A percentile compares a stretch with the other conserved stretches of the same genome.
Evolutionary conservation across 2,888 invertebrate species (phyloP).

Genomic region (Oscheius sp.): DNA sequence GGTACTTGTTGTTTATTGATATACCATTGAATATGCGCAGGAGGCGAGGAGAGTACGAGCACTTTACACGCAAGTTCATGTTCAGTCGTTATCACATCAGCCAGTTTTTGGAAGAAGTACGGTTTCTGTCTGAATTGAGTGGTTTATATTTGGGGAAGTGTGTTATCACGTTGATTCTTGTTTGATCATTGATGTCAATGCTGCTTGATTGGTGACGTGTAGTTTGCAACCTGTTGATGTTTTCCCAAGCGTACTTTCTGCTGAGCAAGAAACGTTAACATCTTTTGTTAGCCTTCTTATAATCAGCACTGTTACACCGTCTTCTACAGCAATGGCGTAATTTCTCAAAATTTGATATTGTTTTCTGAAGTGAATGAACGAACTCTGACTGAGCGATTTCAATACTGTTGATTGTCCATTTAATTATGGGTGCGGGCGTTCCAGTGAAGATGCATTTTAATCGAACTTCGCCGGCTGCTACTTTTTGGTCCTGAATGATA

Average conservation of each 20-base stretch:
- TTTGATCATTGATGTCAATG: conserved; percentile 30
- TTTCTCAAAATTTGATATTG: conserved; percentile 8
- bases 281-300: conserved; percentile 8
- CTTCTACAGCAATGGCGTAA: conserved; percentile 45
- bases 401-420: conserved; percentile 13
- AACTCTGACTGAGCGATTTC: background rate
- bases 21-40: conserved; percentile 19
- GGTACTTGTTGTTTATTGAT: conserved; percentile 12
- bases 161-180: conserved; percentile 16
- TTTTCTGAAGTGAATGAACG: too few species aligned
- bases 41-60: conserved; percentile 7
- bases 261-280: conserved; percentile 15
- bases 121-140: conserved; percentile 31
- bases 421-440: background rate
- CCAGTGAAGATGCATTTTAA: conserved; percentile 33
- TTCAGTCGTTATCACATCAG: conserved; percentile 6
- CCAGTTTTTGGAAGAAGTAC: conserved; percentile 28
- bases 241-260: conserved; percentile 22
- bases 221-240: conserved; percentile 21
- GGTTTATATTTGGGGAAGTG: too few species aligned
- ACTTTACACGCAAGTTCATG: conserved; percentile 9
- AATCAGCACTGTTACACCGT: conserved; percentile 39
- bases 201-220: conserved; percentile 28
- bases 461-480: background rate
- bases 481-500: conserved; percentile 17